phyloP scores from a whole-genome alignment of 2,888 invertebrate genomes.

The Anoncus sp. region DNA sequence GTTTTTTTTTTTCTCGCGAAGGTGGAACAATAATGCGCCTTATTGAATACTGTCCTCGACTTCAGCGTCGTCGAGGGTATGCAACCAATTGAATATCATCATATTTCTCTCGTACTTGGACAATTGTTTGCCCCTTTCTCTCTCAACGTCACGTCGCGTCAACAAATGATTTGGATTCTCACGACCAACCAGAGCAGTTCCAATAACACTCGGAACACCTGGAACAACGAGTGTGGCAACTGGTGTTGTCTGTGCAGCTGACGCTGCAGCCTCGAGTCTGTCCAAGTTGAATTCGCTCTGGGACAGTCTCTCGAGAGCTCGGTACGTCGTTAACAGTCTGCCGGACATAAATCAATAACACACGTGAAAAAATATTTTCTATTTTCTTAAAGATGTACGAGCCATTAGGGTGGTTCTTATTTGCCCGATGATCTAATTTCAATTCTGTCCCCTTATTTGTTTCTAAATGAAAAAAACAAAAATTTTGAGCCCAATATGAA shows the following conservation, averaged over 20 bases:
- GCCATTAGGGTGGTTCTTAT: too few species aligned
- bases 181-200: constrained; percentile 82
- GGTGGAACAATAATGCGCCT: constrained; percentile 33
- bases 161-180: constrained; percentile 84
- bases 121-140: constrained; percentile 92
- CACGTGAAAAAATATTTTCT: too few species aligned
- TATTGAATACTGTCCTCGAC: constrained; percentile 80
- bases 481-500: too few species aligned
- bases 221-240: constrained; percentile 82
- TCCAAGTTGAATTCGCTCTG: constrained; percentile 94
- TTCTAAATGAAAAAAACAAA: too few species aligned
- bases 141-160: constrained; percentile 91
- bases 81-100: constrained; percentile 98
- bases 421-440: too few species aligned
- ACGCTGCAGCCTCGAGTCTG: constrained; percentile 87
- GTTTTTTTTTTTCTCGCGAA: neutral
- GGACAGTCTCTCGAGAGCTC: constrained; percentile 91
- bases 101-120: constrained; percentile 97
- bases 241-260: constrained; percentile 82
- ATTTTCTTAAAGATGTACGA: too few species aligned
- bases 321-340: constrained; percentile 91
- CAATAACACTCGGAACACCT: constrained; percentile 80
- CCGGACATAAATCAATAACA: neutral
- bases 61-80: constrained; percentile 91
- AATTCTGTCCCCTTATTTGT: too few species aligned